Evolutionary conservation across 2,113 vertebrate genomes (phyloP).

Genomic region (Meles meles): DNA sequence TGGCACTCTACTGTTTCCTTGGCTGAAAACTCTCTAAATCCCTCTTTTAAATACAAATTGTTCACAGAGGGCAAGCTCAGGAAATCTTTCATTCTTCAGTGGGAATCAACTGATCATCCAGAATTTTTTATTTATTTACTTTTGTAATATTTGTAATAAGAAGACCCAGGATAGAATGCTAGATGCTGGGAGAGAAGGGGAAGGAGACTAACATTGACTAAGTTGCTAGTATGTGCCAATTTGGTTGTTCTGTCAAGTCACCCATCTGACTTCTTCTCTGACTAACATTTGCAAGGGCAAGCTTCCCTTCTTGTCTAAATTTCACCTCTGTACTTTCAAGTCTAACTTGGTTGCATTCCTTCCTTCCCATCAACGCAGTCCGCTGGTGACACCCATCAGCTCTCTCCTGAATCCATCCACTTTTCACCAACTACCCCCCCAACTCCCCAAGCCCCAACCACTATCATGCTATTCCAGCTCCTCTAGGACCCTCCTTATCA

Average conservation of each 20-base stretch:
- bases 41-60: not conserved
- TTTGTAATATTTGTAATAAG: not conserved
- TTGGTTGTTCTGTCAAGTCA: not conserved
- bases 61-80: not conserved
- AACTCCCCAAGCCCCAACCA: not conserved
- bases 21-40: not conserved
- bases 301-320: not conserved
- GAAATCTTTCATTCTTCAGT: not conserved
- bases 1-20: not conserved
- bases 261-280: not conserved
- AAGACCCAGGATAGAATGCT: not conserved
- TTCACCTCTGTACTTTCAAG: not conserved
- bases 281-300: not conserved
- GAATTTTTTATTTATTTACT: not conserved
- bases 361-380: not conserved
- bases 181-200: not conserved
- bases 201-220: not conserved
- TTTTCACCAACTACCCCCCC: not conserved
- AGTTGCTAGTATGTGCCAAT: not conserved
- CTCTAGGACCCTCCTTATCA: not conserved
- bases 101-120: not conserved
- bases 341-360: not conserved
- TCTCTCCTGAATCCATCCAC: not conserved
- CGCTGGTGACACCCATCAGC: not conserved
- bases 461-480: not conserved